Evolutionary conservation across 2,888 invertebrate genomes (phyloP), one percentile per base, ranked within the genome.

Genomic region (Zootermopsis nevadensis): DNA sequence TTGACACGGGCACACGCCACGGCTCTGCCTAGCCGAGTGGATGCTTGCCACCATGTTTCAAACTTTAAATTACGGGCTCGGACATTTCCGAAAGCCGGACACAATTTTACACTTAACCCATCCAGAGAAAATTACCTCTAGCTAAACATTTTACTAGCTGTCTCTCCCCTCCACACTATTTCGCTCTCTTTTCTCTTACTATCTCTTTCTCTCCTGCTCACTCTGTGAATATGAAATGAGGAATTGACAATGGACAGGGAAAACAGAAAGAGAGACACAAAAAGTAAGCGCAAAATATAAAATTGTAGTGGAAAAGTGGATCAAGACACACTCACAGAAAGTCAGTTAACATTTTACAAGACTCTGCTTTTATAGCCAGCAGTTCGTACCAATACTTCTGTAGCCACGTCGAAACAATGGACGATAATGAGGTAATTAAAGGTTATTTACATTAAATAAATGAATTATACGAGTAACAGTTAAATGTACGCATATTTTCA

Each of bases 51-150:
- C 66, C 33, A 79, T 79, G 79, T 79, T 77, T 76, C 83, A 83
- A 82, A 84, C 82, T 84, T 84, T 84, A 82, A 84, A 84, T 84
- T 77, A 82, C 84, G 81, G 79, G 77, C 80, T 84, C 77, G 84
- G 84, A 84, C 84, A 84, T 84, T 79, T 84, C 82, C 82, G 84
- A 84, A 80, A 82, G 84, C 84, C 80, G 84, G 84, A 84, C 84
- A 84, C 84, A 84, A 84, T 84, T 84, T 84, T 84, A 84, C 84
- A 84, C 84, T 84, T 84, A 84, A 82, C 84, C 77, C 82, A 79
- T 82, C 84, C 80, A 48, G 82, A 84, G 84, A 82, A 82, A 84
- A 74, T 82, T 79, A 79, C 79, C 79, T 79, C 79, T 79, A 66
- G 79, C 79, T 60, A 79, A 79, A 79, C 79, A 79, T 79, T 79